Evolutionary conservation across 2,113 vertebrate species (phyloP).

Genomic region (Alaudala cheleensis): DNA sequence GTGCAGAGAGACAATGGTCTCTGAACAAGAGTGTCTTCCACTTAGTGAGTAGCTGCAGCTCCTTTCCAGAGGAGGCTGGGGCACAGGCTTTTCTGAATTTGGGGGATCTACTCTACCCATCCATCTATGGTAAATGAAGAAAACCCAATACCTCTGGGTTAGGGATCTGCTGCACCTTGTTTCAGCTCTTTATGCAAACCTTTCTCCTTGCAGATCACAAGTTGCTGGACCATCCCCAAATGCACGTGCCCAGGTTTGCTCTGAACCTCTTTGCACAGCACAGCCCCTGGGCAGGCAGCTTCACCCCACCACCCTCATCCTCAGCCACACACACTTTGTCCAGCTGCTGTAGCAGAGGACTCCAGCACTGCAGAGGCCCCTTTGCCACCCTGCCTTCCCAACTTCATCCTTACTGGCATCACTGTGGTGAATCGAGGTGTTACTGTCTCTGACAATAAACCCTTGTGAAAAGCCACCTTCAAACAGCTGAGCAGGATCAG

Average conservation of each 20-base stretch:
- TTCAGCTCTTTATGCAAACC: neutral
- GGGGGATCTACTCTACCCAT: neutral
- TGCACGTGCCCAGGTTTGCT: accelerated
- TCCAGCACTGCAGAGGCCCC: neutral
- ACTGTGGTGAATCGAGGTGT: accelerated
- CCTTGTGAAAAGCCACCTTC: neutral
- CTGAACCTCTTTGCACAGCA: neutral
- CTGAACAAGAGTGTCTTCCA: neutral
- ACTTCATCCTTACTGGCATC: neutral
- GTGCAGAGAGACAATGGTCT: neutral
- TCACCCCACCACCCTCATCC: neutral
- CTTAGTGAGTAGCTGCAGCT: neutral
- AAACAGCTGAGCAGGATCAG: neutral
- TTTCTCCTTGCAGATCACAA: neutral
- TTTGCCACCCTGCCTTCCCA: neutral
- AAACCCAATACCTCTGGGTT: accelerated
- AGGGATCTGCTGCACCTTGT: neutral
- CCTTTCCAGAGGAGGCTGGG: neutral
- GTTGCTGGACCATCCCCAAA: neutral
- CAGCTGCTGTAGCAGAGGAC: neutral
- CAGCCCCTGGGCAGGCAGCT: accelerated
- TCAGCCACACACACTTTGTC: accelerated
- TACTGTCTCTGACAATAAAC: neutral
- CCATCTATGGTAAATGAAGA: neutral
- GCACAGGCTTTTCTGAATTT: neutral